Base-by-base conservation (phyloP, 2,888 invertebrate genomes). In the Callimorpha dominula region DNA sequence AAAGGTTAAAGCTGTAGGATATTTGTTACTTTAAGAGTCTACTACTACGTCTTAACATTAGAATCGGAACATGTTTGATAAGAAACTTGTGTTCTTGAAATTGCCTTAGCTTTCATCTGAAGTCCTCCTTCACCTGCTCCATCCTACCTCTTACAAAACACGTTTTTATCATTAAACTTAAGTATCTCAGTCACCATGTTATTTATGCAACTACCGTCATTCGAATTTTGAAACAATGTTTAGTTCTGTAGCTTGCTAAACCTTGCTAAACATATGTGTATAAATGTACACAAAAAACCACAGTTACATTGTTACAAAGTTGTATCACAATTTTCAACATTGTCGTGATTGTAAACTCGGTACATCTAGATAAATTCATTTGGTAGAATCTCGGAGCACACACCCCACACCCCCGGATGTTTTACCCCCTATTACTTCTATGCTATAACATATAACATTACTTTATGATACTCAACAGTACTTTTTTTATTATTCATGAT, bases 401-500 rank as follows among this genome's bases (percentile, higher is more conserved):
- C 87, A 81, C 86, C 87, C 85, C 80, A 77, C 73, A 81, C 81
- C 92, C 86, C 90, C 57, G 90, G 93, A 90, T 90, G 86, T 81
- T 94, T 93, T 94, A 90, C 89, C 92, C 90, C 90, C 91, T 90
- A 91, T 94, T 94, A 92, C 92, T 92, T 92, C 92, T 92, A 90
- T 31, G 2, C 1, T 31, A 31, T 31, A 31, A 31, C 31, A 31
- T 31, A 31, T 90, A 92, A 91, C 91, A 92, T 93, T 93, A 90
- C 92, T 94, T 94, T 94, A 93, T 93, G 93, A 93, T 94, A 91
- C 91, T 90, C 89, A 86, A 88, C 90, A 89, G 92, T 90, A 86
- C 88, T 90, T 92, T 92, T 91, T 94, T 91, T 94, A 94, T 94
- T 94, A 94, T 94, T 94, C 92, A 94, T 92, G 91, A 89, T 94